These are phyloP conservation scores for Chrysaora quinquecirrha DNA, from an alignment of 30 jellyfish, hydroid and myxozoan species.

Conservation along the genomic window DNA sequence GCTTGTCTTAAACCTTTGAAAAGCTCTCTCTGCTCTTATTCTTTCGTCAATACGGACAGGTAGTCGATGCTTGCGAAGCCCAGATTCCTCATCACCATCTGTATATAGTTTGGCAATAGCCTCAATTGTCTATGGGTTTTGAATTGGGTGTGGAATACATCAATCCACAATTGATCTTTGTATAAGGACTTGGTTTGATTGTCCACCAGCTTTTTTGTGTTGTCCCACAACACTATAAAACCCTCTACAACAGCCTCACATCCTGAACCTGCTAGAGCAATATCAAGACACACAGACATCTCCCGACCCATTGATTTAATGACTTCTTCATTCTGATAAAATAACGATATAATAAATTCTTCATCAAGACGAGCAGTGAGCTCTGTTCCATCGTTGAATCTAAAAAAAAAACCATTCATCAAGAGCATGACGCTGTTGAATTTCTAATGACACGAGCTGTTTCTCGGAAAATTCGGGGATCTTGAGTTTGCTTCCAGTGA, in stretches of 20 bases:
- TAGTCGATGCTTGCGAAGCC: constrained; percentile 25
- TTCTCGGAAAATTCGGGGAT: constrained; percentile 19
- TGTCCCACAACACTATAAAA: constrained; percentile 18
- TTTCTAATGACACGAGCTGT: constrained; percentile 18
- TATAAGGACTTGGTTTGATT: constrained; percentile 22
- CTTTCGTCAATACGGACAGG: constrained; percentile 24
- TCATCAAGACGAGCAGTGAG: constrained; percentile 15
- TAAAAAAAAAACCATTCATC: constrained; percentile 17
- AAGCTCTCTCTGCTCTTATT: constrained; percentile 16
- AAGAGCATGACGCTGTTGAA: constrained; percentile 7
- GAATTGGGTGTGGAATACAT: constrained; percentile 18
- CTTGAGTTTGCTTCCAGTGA: constrained; percentile 16
- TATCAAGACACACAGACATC: constrained; percentile 15
- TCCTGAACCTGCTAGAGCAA: constrained; percentile 28
- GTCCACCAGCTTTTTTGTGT: constrained; percentile 27
- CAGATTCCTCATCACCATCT: constrained; percentile 22
- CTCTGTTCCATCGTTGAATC: constrained; percentile 14
- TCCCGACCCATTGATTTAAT: constrained; percentile 20
- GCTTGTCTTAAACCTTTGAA: constrained; percentile 3
- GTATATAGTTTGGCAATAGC: constrained; percentile 24
- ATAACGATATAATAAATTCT: constrained; percentile 8
- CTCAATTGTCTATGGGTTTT: constrained; percentile 18
- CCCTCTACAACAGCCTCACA: constrained; percentile 34
- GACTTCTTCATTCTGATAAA: constrained; percentile 13
- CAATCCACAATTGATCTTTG: constrained; percentile 26